Percentiles rank a stretch among this genome's conserved stretches.
Conservation (phyloP, 2,888 invertebrate species). For the Stenotaenia linearis region DNA sequence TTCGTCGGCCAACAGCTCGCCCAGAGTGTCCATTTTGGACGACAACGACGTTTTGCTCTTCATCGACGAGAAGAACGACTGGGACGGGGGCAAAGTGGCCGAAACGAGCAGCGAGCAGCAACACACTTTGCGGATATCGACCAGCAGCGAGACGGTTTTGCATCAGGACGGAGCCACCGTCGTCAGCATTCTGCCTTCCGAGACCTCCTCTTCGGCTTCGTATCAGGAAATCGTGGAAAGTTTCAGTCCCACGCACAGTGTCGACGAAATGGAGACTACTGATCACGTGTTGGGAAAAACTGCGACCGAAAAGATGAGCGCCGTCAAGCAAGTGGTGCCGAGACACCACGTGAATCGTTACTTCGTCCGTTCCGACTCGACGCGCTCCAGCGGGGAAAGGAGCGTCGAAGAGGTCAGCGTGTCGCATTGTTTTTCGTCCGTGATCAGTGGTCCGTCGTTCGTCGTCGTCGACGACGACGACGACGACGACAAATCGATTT, state of each 20-base stretch:
- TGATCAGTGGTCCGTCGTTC: neutral
- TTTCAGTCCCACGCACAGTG: conserved; percentile 28
- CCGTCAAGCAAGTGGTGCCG: neutral
- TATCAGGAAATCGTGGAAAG: conserved; percentile 31
- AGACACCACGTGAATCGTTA: conserved; percentile 27
- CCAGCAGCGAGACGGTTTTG: neutral
- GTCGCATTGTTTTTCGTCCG: neutral
- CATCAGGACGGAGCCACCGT: neutral
- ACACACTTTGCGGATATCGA: neutral
- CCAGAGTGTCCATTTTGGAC: neutral
- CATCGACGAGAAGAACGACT: conserved; percentile 30
- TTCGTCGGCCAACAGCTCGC: neutral
- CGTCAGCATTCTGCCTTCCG: neutral
- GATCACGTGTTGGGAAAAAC: conserved; percentile 16
- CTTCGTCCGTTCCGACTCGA: conserved; percentile 44
- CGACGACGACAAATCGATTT: neutral
- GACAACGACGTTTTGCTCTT: neutral
- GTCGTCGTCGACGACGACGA: neutral
- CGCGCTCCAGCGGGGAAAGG: conserved; percentile 45
- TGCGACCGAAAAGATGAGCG: neutral
- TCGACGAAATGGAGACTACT: conserved; percentile 29
- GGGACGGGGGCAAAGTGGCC: neutral
- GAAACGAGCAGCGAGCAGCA: neutral
- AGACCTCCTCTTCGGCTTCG: neutral
- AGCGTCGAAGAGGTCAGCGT: conserved; percentile 40